Base-by-base conservation (phyloP, 2,888 invertebrate species). In the Sinhomidia bicolor region DNA sequence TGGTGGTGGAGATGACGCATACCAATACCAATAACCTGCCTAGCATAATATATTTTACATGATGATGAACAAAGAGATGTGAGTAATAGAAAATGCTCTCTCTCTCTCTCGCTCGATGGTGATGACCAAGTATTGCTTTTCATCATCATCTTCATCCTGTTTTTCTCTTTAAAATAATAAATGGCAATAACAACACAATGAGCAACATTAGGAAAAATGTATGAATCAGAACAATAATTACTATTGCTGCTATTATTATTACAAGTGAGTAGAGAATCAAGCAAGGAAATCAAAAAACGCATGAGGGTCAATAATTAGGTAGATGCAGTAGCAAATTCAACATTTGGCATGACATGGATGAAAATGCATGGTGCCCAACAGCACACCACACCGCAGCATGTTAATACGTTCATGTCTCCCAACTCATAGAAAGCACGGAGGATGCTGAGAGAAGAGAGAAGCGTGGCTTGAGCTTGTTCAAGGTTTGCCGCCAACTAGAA, bases 401-500 rank as follows among this genome's bases (percentile, higher is more conserved):
- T n/a, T n/a, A n/a, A n/a, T n/a, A n/a, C n/a, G n/a, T n/a, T n/a
- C n/a, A n/a, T n/a, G n/a, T 68, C 26, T 74, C 47, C 23, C 20
- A 5, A 29, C 60, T 71, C 88, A 88, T 88, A n/a, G 88, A 88
- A 74, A 51, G 7, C 44, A 41, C 32, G 89, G 89, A 89, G 89
- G 89, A 89, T 89, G 89, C 89, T 89, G 89, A 85, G 85, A 89
- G 36, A 17, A 10, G 20, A 5, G 14, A 81, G 65, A 85, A 89
- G 89, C 89, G 89, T 89, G 89, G 89, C 89, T 89, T 89, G 47
- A 84, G 51, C 85, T 81, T 74, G 74, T 81, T 85, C 89, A 85
- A 51, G 89, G 65, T 89, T 89, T 89, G 79, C 89, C 89, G 89
- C 89, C 89, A 89, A 89, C 85, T 74, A 76, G 85, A 74, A 83